Evolutionary conservation across 2,113 vertebrate genomes (phyloP).

Genomic region (Rhineura floridana): DNA sequence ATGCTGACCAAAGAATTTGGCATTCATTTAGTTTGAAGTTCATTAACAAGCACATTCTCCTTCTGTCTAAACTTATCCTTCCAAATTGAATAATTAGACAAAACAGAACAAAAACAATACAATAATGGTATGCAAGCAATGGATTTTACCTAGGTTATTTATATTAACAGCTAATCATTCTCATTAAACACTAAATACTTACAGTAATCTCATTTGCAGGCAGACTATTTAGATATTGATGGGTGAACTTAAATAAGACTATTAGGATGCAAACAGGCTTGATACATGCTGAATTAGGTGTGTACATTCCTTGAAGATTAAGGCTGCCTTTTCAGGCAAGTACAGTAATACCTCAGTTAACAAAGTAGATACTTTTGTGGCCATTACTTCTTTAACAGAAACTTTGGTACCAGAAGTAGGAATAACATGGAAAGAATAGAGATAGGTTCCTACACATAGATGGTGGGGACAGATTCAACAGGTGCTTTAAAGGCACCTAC

Average conservation of each 20-base stretch:
- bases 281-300: neutral
- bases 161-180: neutral
- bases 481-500: too few relatives aligned
- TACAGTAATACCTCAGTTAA: too few relatives aligned
- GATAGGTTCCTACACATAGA: too few relatives aligned
- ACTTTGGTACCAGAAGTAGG: too few relatives aligned
- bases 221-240: neutral
- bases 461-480: too few relatives aligned
- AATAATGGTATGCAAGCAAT: neutral
- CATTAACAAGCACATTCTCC: neutral
- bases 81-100: neutral
- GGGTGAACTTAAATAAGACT: neutral
- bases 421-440: too few relatives aligned
- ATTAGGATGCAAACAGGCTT: neutral
- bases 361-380: too few relatives aligned
- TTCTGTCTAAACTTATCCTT: slow-evolving; percentile 13
- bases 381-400: too few relatives aligned
- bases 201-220: neutral
- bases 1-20: neutral
- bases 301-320: neutral
- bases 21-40: slow-evolving; percentile 14
- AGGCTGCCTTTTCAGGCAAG: too few relatives aligned
- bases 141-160: neutral
- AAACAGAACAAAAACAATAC: neutral
- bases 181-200: neutral